A percentile compares a stretch with the other conserved stretches of the same genome.
Conservation (phyloP, 2,797 vertebrate species). For the Sebastes steindachneri region DNA sequence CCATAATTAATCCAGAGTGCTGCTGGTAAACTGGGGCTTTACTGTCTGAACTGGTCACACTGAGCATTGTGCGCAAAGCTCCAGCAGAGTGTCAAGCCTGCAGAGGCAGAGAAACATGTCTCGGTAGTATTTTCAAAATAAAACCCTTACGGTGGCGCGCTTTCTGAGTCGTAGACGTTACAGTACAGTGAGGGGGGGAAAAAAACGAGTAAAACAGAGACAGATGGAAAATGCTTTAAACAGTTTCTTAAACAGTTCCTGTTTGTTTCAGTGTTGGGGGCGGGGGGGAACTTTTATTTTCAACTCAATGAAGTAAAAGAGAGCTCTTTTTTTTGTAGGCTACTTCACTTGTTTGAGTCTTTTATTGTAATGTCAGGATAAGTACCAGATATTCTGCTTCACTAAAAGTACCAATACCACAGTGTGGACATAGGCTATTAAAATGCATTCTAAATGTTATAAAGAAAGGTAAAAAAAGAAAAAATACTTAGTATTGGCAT, state of each 20-base stretch:
- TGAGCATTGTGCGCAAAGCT: not conserved
- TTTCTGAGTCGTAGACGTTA: not conserved
- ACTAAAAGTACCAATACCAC: not conserved
- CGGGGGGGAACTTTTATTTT: too few relatives aligned
- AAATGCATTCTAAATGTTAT: not conserved
- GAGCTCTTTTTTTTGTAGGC: too few relatives aligned
- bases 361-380: too few relatives aligned
- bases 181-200: not conserved
- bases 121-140: constrained; percentile 33
- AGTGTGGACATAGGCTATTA: not conserved
- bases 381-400: too few relatives aligned
- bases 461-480: not conserved
- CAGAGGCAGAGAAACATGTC: not conserved
- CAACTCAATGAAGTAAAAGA: too few relatives aligned
- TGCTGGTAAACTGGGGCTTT: not conserved
- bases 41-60: not conserved
- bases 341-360: too few relatives aligned
- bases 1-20: not conserved
- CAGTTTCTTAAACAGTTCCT: not conserved
- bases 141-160: not conserved
- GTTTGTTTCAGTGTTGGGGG: too few relatives aligned
- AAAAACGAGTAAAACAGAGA: not conserved
- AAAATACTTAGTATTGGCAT: not conserved
- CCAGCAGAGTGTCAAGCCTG: constrained; percentile 1
- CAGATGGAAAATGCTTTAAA: not conserved